These are phyloP conservation scores for Clarias fuscus DNA, from an alignment of 2,797 vertebrate genomes.

Conservation along the genomic window DNA sequence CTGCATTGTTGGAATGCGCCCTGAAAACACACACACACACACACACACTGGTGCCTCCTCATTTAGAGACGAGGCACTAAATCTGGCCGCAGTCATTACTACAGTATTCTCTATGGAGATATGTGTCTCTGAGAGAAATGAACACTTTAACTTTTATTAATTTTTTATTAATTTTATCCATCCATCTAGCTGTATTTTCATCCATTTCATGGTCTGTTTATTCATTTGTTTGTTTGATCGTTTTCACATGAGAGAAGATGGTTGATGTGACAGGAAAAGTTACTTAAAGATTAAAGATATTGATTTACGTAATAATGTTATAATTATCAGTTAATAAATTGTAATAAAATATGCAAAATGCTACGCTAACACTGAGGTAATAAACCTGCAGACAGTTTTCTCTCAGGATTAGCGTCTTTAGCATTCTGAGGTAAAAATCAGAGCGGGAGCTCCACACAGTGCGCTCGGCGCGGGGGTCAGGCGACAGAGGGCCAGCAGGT, in stretches of 20 bases:
- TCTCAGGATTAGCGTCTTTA: not conserved
- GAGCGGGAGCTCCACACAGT: not conserved
- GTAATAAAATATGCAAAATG: not conserved
- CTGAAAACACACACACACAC: slow-evolving; percentile 58
- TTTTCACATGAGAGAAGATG: too few species aligned
- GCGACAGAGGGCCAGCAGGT: slow-evolving; percentile 43
- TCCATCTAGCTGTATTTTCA: not conserved
- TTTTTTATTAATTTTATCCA: not conserved
- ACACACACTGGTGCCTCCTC: slow-evolving; percentile 5
- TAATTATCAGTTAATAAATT: too few species aligned
- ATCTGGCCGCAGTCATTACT: not conserved
- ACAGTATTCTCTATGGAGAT: not conserved
- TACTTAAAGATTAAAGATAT: not conserved
- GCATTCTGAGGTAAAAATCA: slow-evolving; percentile 14
- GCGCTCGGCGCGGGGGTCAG: not conserved
- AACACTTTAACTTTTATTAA: not conserved
- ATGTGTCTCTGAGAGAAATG: not conserved
- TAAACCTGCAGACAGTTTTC: not conserved
- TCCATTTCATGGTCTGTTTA: not conserved
- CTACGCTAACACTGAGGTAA: not conserved
- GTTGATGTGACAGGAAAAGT: not conserved
- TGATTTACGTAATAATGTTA: too few species aligned
- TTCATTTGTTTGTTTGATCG: not conserved
- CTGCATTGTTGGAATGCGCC: slow-evolving; percentile 74
- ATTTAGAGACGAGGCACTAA: slow-evolving; percentile 14